Base-by-base conservation (phyloP, 2,797 vertebrate species). In the Chromobotia macracanthus region DNA sequence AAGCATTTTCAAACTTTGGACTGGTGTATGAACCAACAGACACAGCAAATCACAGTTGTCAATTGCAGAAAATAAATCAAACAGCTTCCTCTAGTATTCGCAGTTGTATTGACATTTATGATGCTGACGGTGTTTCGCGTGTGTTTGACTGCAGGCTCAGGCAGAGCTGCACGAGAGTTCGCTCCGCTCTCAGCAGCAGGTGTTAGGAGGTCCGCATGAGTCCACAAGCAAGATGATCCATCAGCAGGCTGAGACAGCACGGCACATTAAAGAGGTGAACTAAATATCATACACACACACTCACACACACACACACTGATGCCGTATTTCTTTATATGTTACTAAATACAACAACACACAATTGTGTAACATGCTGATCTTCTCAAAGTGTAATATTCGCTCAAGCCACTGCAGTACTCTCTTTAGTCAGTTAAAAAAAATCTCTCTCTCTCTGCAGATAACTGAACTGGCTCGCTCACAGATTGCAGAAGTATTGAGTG, bases 241-340 rank as follows among this genome's bases (percentile, higher is more conserved):
- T 89, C 96, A 96, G 79, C 96, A 96, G 81, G 87, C 91, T 4
- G 95, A 95, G 48, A 87, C 94, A 18, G 88, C 94, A 70, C 91
- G 91, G 78, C 95, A 97, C 86, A 93, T 95, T 86, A 91, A 88
- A 83, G 96, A 97, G 95, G 96, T 98, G 75, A 79, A 1, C 28
- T 56, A 21, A 19, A 71, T 10, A 15, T 44, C 18, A 3, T 1
- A 63, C 8, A 41, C 0, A 19, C 12, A n/a, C 11, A 41, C 0
- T 41, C 1, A 25, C 13, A 67, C 0, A 66, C 2, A 18, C 15
- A 50, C 5, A 31, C 25, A 69, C 11, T 69, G 6, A 10, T 13
- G 28, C 9, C 18, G 48, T 55, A 2, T 56, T 56, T 72, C 0
- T 38, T 21, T 69, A 11, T 5, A 46, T 53, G 28, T 0, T 41